Evolutionary conservation across 2,888 invertebrate species (phyloP).

Genomic region (Griposia aprilina): DNA sequence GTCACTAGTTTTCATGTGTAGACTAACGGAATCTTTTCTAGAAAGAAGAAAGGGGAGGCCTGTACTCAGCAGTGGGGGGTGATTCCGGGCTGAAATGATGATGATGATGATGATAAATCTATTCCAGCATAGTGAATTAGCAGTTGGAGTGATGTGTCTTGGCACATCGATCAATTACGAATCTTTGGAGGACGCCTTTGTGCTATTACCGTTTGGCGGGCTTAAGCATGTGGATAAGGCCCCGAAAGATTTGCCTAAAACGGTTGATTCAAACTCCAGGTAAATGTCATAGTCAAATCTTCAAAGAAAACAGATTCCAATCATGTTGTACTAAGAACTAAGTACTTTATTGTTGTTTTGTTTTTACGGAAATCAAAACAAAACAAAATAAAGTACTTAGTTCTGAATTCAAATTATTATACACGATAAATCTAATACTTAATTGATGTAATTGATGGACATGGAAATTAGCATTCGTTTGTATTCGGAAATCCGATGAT

Average conservation of each 20-base stretch:
- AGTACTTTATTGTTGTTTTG: too few species aligned
- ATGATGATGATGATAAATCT: not conserved
- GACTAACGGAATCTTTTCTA: slow-evolving; percentile 10
- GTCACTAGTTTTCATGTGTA: not conserved
- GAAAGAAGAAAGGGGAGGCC: not conserved
- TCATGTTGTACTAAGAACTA: not conserved
- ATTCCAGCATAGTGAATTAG: slow-evolving; percentile 84
- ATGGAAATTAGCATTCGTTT: too few species aligned
- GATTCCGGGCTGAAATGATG: not conserved
- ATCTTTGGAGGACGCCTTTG: slow-evolving; percentile 91
- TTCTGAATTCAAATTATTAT: too few species aligned
- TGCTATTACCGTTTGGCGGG: slow-evolving; percentile 90
- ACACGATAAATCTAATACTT: too few species aligned
- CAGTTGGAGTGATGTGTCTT: slow-evolving; percentile 91
- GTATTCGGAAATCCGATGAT: too few species aligned
- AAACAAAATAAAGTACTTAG: too few species aligned
- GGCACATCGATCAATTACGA: slow-evolving; percentile 91
- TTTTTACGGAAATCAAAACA: too few species aligned
- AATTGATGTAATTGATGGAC: too few species aligned
- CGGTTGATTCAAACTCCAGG: slow-evolving; percentile 57
- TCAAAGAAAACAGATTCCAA: too few species aligned
- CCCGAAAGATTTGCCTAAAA: not conserved
- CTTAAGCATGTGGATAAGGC: slow-evolving; percentile 76
- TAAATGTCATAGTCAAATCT: slow-evolving; percentile 15
- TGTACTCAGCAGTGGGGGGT: too few species aligned